Conservation (phyloP, 1,140 invertebrate species). For the Drosophila repletoides region DNA sequence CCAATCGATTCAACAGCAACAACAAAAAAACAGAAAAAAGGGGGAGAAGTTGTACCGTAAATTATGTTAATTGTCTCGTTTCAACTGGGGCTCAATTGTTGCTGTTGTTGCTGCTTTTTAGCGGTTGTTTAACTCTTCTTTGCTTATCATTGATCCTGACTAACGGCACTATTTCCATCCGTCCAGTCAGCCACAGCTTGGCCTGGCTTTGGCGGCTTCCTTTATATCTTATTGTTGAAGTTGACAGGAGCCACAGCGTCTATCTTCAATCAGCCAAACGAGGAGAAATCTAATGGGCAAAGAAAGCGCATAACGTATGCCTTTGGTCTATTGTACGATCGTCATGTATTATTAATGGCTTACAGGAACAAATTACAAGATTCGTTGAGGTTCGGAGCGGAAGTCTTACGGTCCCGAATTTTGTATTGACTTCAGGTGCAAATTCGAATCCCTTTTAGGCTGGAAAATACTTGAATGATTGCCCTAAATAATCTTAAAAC, state of each 20-base stretch:
- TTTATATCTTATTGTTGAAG: constrained; percentile 10
- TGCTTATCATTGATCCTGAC: constrained; percentile 54
- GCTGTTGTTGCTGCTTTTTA: constrained; percentile 11
- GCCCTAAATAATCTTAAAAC: too few relatives aligned
- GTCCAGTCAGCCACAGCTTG: constrained; percentile 25
- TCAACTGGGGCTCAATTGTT: constrained; percentile 9
- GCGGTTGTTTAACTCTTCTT: constrained; percentile 30
- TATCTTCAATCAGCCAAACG: constrained; percentile 17
- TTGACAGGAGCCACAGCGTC: constrained; percentile 24
- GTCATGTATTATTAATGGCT: too few relatives aligned
- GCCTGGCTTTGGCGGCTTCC: constrained; percentile 29
- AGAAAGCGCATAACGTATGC: neutral
- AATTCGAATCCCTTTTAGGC: too few relatives aligned
- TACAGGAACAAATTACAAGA: too few relatives aligned
- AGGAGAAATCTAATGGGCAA: constrained; percentile 28
- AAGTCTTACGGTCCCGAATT: too few relatives aligned
- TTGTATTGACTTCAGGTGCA: too few relatives aligned
- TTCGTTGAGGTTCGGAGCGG: too few relatives aligned
- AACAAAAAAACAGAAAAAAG: constrained; percentile 18
- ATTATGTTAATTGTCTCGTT: constrained; percentile 73
- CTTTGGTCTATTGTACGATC: too few relatives aligned
- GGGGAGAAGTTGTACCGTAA: constrained; percentile 51
- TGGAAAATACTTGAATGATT: neutral
- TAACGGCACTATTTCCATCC: constrained; percentile 63
- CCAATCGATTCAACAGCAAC: too few relatives aligned